Conservation (phyloP, 2,888 invertebrate species). For the Orthonevra nobilis region DNA sequence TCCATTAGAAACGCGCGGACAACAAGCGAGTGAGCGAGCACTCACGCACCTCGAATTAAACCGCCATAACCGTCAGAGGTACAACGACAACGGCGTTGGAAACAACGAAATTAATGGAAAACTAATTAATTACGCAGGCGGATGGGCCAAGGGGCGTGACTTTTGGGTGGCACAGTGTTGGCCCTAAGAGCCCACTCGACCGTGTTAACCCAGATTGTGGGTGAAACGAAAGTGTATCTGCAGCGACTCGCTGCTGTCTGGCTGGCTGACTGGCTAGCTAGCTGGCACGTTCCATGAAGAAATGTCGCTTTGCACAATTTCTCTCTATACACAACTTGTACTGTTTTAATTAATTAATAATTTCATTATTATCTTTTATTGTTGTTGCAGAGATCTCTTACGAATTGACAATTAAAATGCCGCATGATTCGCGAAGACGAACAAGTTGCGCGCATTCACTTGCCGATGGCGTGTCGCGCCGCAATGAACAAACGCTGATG, state of each 20-base stretch:
- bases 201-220: conserved; percentile 56
- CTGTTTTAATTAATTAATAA: conserved; percentile 56
- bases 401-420: conserved; percentile 51
- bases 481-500: conserved; percentile 15
- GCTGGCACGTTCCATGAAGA: conserved; percentile 22
- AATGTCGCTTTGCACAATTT: conserved; percentile 36
- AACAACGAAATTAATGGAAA: conserved; percentile 38
- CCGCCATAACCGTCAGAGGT: too few species aligned
- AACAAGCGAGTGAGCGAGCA: too few species aligned
- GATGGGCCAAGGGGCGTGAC: conserved; percentile 32
- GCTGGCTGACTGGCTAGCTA: too few species aligned
- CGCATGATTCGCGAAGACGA: background rate
- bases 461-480: background rate
- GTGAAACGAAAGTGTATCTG: conserved; percentile 59
- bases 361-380: conserved; percentile 32
- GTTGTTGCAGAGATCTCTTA: conserved; percentile 34
- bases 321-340: conserved; percentile 13
- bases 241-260: too few species aligned
- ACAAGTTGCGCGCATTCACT: too few species aligned
- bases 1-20: too few species aligned
- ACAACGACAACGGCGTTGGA: background rate
- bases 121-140: conserved; percentile 30
- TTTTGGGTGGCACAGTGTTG: conserved; percentile 9
- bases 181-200: conserved; percentile 19
- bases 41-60: too few species aligned